Conservation (phyloP, 1,140 invertebrate species). For the Lepidostoma basale region DNA sequence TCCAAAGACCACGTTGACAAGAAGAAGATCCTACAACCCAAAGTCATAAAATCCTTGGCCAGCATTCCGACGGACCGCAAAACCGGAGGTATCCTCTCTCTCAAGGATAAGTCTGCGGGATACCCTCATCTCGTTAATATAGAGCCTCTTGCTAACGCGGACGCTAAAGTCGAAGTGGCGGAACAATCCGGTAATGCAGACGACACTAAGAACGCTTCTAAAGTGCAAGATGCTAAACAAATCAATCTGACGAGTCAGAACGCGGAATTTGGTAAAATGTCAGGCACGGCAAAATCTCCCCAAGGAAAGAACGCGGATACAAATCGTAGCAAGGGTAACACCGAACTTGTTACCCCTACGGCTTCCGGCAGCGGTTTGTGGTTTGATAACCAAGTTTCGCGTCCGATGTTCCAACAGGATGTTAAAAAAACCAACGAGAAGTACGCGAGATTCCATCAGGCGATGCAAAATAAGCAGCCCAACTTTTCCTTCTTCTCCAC, state of each 20-base stretch:
- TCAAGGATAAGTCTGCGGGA: slow-evolving; percentile 60
- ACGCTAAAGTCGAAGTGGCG: slow-evolving; percentile 51
- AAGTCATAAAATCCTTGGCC: slow-evolving; percentile 55
- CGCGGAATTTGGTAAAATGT: slow-evolving; percentile 1
- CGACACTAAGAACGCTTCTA: slow-evolving; percentile 3
- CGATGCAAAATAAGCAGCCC: slow-evolving; percentile 21
- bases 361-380: too few species aligned
- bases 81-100: slow-evolving; percentile 58
- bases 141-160: slow-evolving; percentile 45
- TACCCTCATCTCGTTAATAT: slow-evolving; percentile 59
- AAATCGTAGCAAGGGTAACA: not conserved
- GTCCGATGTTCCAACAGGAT: slow-evolving; percentile 1
- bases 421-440: not conserved
- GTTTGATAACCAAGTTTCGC: too few species aligned
- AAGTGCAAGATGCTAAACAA: slow-evolving; percentile 16
- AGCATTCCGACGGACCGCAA: slow-evolving; percentile 55
- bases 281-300: not conserved
- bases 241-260: slow-evolving; percentile 5
- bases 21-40: slow-evolving; percentile 56
- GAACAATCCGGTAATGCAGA: slow-evolving; percentile 45
- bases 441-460: not conserved
- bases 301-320: not conserved
- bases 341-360: too few species aligned
- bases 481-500: slow-evolving; percentile 38
- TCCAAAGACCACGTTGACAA: slow-evolving; percentile 49